phyloP scores from a whole-genome alignment of 2,888 invertebrate species.

The Cantharis rufa region DNA sequence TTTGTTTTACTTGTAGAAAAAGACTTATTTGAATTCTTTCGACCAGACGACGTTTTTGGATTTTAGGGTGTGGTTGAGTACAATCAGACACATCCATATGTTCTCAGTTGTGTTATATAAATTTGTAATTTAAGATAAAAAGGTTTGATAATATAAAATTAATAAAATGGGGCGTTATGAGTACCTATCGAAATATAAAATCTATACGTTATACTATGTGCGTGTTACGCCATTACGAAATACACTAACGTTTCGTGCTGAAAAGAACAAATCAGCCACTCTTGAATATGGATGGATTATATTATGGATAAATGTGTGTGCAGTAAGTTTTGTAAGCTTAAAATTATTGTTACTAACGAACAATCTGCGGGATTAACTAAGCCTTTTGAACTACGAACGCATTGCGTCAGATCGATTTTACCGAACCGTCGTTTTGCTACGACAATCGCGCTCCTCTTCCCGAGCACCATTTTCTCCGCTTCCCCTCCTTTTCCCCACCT shows the following conservation, averaged over 20 bases:
- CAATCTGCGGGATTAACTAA: constrained; percentile 3
- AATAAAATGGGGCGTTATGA: constrained; percentile 19
- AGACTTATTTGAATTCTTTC: constrained; percentile 9
- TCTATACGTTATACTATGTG: constrained; percentile 18
- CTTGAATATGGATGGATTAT: constrained; percentile 8
- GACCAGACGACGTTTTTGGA: constrained; percentile 8
- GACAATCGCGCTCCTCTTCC: constrained; percentile 41
- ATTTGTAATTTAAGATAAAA: constrained; percentile 24
- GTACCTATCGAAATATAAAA: constrained; percentile 14
- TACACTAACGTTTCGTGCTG: constrained; percentile 13
- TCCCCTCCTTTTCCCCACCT: constrained; percentile 26
- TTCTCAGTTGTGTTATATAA: constrained; percentile 18
- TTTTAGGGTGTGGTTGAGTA: constrained; percentile 29
- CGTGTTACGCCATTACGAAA: constrained; percentile 18
- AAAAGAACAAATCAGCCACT: constrained; percentile 20
- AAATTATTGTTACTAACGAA: constrained; percentile 24
- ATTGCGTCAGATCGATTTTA: constrained; percentile 40
- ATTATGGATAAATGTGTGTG: constrained; percentile 9
- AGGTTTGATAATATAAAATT: constrained; percentile 18
- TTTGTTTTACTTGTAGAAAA: constrained; percentile 20
- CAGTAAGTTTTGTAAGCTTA: constrained; percentile 25
- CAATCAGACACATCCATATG: neutral
- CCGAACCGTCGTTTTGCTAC: constrained; percentile 41
- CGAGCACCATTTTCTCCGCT: constrained; percentile 41
- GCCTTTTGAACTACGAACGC: constrained; percentile 14